Conservation (phyloP, 2,888 invertebrate genomes). For the Gymnoscelis rufifasciata region DNA sequence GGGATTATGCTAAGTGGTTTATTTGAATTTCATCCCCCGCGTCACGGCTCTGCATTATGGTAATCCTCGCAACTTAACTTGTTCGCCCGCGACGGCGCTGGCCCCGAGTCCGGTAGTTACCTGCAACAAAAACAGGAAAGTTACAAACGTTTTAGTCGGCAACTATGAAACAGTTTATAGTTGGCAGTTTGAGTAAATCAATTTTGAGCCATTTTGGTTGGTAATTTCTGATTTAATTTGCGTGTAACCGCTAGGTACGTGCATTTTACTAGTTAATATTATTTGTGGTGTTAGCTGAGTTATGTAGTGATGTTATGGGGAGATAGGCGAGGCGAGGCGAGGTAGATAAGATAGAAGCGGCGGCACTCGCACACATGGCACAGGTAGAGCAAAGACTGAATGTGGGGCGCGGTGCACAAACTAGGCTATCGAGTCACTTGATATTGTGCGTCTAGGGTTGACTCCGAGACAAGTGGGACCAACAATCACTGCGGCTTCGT, state of each 20-base stretch:
- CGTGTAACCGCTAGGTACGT: too few relatives aligned
- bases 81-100: slow-evolving; percentile 7
- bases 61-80: slow-evolving; percentile 30
- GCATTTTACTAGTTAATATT: too few relatives aligned
- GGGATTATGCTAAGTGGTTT: slow-evolving; percentile 40
- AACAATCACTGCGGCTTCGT: neutral
- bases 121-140: slow-evolving; percentile 24
- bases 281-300: too few relatives aligned
- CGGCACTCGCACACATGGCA: neutral
- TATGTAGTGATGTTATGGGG: neutral
- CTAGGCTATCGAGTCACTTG: slow-evolving; percentile 48
- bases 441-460: slow-evolving; percentile 29
- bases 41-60: slow-evolving; percentile 30
- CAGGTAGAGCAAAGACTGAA: slow-evolving; percentile 21
- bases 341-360: slow-evolving; percentile 10
- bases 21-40: slow-evolving; percentile 41
- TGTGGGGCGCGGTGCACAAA: slow-evolving; percentile 39
- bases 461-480: slow-evolving; percentile 1
- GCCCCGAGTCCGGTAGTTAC: slow-evolving; percentile 17
- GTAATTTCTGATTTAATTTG: neutral
- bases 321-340: neutral
- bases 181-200: slow-evolving; percentile 1
- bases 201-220: neutral
- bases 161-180: slow-evolving; percentile 10
- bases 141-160: slow-evolving; percentile 9